phyloP scores from a whole-genome alignment of 2,113 vertebrate genomes.

The Leucoraja erinaceus region DNA sequence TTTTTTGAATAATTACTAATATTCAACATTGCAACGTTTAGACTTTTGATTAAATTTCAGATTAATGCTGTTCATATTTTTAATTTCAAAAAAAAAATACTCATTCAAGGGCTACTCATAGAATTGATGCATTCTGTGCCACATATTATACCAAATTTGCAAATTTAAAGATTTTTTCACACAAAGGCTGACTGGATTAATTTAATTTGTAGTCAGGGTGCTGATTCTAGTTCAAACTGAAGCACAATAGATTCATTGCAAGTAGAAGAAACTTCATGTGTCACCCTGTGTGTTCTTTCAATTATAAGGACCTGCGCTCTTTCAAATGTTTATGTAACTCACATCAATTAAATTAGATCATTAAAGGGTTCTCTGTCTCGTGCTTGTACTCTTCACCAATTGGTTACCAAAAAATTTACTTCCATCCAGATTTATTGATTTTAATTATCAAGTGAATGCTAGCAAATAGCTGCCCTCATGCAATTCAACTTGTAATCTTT shows the following conservation, averaged over 20 bases:
- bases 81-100: neutral
- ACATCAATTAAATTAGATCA: neutral
- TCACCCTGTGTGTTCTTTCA: neutral
- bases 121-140: no score
- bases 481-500: neutral
- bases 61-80: neutral
- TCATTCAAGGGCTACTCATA: neutral
- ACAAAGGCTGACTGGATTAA: neutral
- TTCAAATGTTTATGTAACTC: neutral
- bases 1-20: neutral
- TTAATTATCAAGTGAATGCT: neutral
- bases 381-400: neutral
- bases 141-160: neutral
- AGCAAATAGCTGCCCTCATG: neutral
- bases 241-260: slow-evolving; percentile 2
- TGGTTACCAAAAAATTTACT: neutral
- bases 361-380: neutral
- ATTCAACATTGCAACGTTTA: neutral
- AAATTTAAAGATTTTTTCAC: neutral
- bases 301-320: neutral
- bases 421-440: neutral
- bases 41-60: neutral
- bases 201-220: neutral
- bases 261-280: neutral
- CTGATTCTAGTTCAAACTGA: neutral